Conservation (phyloP, 2,113 vertebrate genomes). For the Ondatra zibethicus region DNA sequence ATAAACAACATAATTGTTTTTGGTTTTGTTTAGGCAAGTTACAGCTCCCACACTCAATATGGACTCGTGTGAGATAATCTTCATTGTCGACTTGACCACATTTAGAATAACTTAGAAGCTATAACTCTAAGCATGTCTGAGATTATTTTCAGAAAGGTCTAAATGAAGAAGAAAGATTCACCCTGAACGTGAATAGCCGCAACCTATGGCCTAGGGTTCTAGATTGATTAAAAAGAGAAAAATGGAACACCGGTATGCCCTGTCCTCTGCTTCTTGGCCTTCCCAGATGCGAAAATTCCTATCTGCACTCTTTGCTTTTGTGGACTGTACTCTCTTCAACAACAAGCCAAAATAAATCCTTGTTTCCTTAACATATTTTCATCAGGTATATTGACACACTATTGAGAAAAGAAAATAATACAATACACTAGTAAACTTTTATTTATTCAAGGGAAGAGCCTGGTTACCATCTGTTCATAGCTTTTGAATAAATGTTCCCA, state of each 20-base stretch:
- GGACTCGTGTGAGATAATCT: neutral
- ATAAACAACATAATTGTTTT: neutral
- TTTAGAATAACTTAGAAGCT: neutral
- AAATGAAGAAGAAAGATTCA: neutral
- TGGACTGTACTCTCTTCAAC: neutral
- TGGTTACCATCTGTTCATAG: neutral
- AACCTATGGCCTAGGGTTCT: neutral
- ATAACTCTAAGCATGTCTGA: neutral
- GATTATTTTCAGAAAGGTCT: neutral
- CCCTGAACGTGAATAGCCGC: neutral
- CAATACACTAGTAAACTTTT: neutral
- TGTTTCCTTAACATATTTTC: neutral
- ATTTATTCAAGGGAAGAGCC: neutral
- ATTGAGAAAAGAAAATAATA: neutral
- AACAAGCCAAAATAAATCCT: neutral
- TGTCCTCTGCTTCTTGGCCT: neutral
- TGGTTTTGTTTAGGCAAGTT: neutral
- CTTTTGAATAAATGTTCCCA: neutral
- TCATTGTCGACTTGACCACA: neutral
- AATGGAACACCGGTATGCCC: neutral
- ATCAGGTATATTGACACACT: neutral
- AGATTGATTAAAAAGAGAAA: neutral
- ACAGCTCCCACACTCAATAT: neutral
- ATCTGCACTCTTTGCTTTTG: neutral
- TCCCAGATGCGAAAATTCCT: neutral